A percentile compares a stretch with the other conserved stretches of the same genome.
phyloP scores from a whole-genome alignment of 2,797 vertebrate genomes.

The Semaprochilodus insignis region DNA sequence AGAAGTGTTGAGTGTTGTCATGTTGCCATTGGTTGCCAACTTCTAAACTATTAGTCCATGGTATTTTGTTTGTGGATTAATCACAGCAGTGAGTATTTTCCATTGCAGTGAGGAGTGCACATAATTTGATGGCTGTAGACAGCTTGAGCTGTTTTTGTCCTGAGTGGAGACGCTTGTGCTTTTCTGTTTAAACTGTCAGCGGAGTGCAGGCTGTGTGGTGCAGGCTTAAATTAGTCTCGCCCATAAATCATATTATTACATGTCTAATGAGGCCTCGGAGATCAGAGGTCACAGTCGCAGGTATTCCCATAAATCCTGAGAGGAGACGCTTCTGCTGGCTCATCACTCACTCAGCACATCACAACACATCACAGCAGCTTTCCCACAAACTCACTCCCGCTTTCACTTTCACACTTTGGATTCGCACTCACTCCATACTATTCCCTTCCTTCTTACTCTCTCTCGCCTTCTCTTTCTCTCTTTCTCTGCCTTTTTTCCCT shows the following conservation, averaged over 20 bases:
- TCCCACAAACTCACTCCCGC: conserved; percentile 10
- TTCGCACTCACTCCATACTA: background rate
- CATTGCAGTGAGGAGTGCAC: background rate
- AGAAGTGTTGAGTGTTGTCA: background rate
- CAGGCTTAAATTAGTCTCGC: conserved; percentile 5
- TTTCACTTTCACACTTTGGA: background rate
- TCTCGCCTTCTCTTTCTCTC: background rate
- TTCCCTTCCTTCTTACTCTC: background rate
- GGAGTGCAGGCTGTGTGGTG: background rate
- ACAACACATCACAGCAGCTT: conserved; percentile 46
- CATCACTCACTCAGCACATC: conserved; percentile 54
- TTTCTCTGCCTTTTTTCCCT: background rate
- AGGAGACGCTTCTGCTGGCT: conserved; percentile 49
- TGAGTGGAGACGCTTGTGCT: background rate
- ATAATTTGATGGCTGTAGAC: background rate
- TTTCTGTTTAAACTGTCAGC: conserved; percentile 13
- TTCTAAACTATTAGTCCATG: background rate
- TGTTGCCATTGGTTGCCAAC: background rate
- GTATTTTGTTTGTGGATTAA: background rate
- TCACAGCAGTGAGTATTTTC: background rate
- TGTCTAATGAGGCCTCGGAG: conserved; percentile 34
- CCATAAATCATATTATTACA: conserved; percentile 28
- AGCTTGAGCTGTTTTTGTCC: conserved; percentile 40
- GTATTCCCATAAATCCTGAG: conserved; percentile 52
- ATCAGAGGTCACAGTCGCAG: conserved; percentile 55